Base-by-base conservation (phyloP, 64 coral and sea anemone species). In the Hydrozoanthus tunicans region DNA sequence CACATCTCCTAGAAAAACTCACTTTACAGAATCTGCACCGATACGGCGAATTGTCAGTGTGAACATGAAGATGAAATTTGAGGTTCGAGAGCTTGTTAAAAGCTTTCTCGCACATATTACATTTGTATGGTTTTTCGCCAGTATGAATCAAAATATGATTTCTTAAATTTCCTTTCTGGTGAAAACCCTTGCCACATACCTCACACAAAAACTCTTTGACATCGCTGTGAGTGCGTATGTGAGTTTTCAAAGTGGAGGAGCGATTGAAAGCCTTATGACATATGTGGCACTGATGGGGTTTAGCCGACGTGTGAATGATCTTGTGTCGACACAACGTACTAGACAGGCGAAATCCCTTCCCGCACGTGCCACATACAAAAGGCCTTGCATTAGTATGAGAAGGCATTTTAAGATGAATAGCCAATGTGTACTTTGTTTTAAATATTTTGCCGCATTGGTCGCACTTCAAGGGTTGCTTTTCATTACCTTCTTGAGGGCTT, bases 401-500 rank as follows among this genome's bases (percentile, higher is more conserved):
- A 59, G 84, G 84, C 84, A 88, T 88, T 75, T 88, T 88, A 6
- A 88, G 84, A 88, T 88, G 84, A 88, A 88, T 88, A 7, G 84
- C 84, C 10, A 75, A 13, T 59, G 84, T 88, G 70, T 88, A 88
- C 56, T 88, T 88, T 61, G 84, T 88, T 59, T 88, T 88, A 74
- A 88, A 88, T 12, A 88, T 61, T 75, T 88, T 88, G 25, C 67
- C 84, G 13, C 84, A 88, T 57, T 88, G 84, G 56, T 88, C 69
- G n/a, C 84, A 88, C 61, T 88, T 88, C 4, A 88, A 73, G 13
- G 69, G 84, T 3, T 73, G 68, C 26, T 88, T 88, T 43, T 43
- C 32, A 56, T 12, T 51, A 13, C 74, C 68, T 11, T 88, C 69
- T 11, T 62, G 68, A 13, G 56, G 3, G 23, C 11, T 88, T 73